Base-by-base conservation (phyloP, 1,140 invertebrate genomes). In the Drosophila malerkotliana region DNA sequence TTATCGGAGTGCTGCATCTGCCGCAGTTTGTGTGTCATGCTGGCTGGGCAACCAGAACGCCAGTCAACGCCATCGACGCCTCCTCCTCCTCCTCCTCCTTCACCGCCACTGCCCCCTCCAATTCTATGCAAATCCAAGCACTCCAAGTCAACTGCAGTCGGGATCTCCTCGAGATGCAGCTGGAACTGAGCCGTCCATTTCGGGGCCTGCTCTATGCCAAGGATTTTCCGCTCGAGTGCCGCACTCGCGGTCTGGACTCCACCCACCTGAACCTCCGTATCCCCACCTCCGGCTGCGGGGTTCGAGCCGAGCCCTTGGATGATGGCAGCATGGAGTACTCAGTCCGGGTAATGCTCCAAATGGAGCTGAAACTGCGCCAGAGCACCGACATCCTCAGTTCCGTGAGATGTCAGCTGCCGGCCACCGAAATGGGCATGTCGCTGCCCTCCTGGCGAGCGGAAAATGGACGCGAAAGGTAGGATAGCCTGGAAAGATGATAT, bases 231-330 rank as follows among this genome's bases (percentile, higher is more conserved):
- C 93, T 94, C 53, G 95, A 95, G 78, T 96, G 95, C 77, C 92
- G 93, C 8, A 89, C 92, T 1, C 61, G 77, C 79, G 94, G 94
- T 5, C 92, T 91, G 56, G 90, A 92, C 44, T 84, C 91, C 32
- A 84, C 84, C 6, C 84, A 81, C 2, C 90, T 95, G 0, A 93
- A 93, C 0, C 80, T 96, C 3, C 92, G 92, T 15, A 79, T 96
- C 32, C 94, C 95, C 15, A 94, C 94, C 3, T 96, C 95, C 67
- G 95, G 95, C 0, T 96, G 95, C 75, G 95, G 95, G 0, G 94
- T 96, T 1, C 92, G 94, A 57, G 51, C 91, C 69, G 63, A 93
- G 91, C 69, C 92, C 1, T 72, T 92, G 15, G 84, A 92, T 4
- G 92, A 94, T n/a, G 90, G 91, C 34, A 81, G 77, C 39, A 91